Evolutionary conservation across 23 tunicate genomes (phyloP).

Genomic region (Ascidia mentula): DNA sequence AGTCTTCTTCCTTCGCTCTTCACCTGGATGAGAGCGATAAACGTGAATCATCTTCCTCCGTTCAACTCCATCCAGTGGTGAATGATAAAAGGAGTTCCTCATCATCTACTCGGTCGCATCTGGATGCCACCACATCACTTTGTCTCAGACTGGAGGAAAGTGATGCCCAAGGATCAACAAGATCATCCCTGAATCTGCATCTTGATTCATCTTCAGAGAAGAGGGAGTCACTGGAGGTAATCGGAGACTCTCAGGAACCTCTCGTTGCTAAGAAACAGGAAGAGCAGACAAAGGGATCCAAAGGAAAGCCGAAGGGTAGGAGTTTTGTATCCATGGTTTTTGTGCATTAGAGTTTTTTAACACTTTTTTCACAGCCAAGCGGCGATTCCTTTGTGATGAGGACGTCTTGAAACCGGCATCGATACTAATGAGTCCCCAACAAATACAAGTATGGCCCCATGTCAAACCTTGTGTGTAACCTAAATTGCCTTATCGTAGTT

Average conservation of each 20-base stretch:
- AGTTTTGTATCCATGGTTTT: background rate
- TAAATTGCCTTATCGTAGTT: too few relatives aligned
- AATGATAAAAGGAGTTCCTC: background rate
- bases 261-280: background rate
- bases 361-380: background rate
- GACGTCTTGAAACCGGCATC: constrained; percentile 38
- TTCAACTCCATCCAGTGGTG: background rate
- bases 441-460: background rate
- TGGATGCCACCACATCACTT: background rate
- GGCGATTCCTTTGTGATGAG: constrained; percentile 23
- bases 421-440: constrained; percentile 23
- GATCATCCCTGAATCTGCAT: background rate
- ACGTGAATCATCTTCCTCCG: background rate
- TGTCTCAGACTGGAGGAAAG: background rate
- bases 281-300: background rate
- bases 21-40: background rate
- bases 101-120: background rate
- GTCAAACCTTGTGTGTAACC: too few relatives aligned
- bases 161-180: background rate
- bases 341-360: background rate
- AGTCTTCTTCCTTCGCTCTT: background rate
- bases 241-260: background rate
- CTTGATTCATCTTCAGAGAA: too few relatives aligned
- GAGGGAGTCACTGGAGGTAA: background rate
- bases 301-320: background rate